Conservation (phyloP, 2,888 invertebrate species). For the Mylabris sibirica region DNA sequence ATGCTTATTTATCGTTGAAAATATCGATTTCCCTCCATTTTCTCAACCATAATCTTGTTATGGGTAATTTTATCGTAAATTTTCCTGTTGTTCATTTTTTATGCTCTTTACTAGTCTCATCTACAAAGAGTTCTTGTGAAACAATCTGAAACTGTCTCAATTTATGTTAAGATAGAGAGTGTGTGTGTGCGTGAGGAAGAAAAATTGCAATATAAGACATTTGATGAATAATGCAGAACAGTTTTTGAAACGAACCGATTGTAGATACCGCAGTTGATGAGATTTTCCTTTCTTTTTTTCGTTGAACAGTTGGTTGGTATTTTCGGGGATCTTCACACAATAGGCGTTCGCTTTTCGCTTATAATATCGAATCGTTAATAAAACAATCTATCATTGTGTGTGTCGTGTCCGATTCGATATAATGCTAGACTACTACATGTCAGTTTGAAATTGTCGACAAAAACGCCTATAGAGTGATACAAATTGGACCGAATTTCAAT, state of each 20-base stretch:
- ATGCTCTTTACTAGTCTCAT: not conserved
- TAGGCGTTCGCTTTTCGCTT: no score
- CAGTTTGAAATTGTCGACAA: no score
- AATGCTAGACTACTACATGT: not conserved
- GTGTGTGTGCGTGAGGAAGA: not conserved
- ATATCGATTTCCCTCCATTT: not conserved
- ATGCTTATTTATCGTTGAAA: not conserved
- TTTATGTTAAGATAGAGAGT: no score
- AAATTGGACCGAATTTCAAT: no score
- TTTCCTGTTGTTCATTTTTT: not conserved
- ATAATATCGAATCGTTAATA: not conserved
- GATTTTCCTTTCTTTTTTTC: not conserved
- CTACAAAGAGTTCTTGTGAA: not conserved
- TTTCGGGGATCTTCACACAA: not conserved
- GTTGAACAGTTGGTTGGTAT: not conserved
- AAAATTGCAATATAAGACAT: not conserved
- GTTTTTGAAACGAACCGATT: not conserved
- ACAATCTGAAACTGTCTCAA: not conserved
- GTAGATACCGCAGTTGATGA: not conserved
- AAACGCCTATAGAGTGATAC: no score
- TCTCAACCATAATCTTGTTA: not conserved
- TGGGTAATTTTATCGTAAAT: not conserved
- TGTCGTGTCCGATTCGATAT: not conserved
- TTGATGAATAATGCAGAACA: not conserved
- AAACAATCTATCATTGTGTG: not conserved